phyloP scores from a whole-genome alignment of 2,888 invertebrate species.

The Epinotia brunnichana region DNA sequence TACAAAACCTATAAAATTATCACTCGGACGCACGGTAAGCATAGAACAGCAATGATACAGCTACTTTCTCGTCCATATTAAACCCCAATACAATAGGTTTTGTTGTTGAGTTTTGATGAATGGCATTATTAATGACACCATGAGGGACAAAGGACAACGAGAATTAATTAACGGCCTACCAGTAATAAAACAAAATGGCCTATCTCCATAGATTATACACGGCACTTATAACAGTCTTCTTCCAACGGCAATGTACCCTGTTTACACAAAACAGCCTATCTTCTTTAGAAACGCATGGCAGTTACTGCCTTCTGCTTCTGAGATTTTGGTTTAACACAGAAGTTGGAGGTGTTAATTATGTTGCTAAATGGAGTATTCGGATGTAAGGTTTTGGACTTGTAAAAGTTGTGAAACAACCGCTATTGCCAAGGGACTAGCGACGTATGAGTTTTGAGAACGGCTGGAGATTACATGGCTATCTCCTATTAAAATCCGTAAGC shows the following conservation, averaged over 20 bases:
- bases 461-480: neutral
- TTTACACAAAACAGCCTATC: neutral
- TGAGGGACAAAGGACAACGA: conserved; percentile 31
- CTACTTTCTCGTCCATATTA: conserved; percentile 11
- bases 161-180: conserved; percentile 37
- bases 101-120: conserved; percentile 42
- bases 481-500: too few relatives aligned
- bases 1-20: neutral
- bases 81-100: conserved; percentile 40
- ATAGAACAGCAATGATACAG: neutral
- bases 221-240: neutral
- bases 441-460: neutral
- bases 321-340: neutral
- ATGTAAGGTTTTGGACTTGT: neutral
- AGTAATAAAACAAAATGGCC: conserved; percentile 1
- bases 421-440: neutral
- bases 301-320: neutral
- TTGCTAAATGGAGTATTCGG: conserved; percentile 32
- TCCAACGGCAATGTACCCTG: neutral
- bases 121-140: conserved; percentile 41
- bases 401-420: neutral
- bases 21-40: neutral
- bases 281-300: neutral
- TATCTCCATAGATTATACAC: neutral
- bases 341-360: conserved; percentile 38